Evolutionary conservation across 2,888 invertebrate genomes (phyloP), one percentile per base, ranked within the genome.

Genomic region (Cecidostiba fungosa): DNA sequence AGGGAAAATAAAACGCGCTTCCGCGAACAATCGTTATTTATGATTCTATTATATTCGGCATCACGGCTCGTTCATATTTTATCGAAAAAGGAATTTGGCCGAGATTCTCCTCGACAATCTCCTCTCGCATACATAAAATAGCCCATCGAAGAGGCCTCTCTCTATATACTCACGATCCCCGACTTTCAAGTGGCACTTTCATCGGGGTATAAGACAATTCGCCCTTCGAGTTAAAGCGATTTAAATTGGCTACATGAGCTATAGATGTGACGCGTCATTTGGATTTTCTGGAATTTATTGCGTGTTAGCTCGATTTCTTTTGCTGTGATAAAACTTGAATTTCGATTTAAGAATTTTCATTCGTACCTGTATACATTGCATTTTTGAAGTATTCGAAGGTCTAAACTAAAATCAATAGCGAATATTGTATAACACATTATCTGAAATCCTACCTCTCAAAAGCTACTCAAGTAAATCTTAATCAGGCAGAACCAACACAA

Each of bases 11-110:
- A 72, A 72, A 39, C 72, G 36, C 19, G n/a, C 16, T 10, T 36
- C 23, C 23, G n/a, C 2, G 39, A 72, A 72, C 39, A 39, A 72
- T 72, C 72, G 36, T 72, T 72, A 72, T 72, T 72, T 72, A 72
- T 72, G 72, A 72, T 72, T 72, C 72, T 39, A 72, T 72, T 72
- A 72, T 39, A 72, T 72, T 39, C 72, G 72, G 39, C 72, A 72
- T 72, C 36, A 36, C n/a, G 39, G 39, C 39, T 12, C 36, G 72
- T 39, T 72, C 72, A 39, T 72, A 72, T 72, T 72, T 72, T 72
- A 72, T 72, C 72, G 72, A 72, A 72, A 72, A 72, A 36, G 39
- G 39, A 72, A 72, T 66, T 66, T 66, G 26, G 66, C 29, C 66
- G 66, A 14, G 66, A 29, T 66, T 66, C 26, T 66, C 66, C 29